Evolutionary conservation across 2,113 vertebrate genomes (phyloP).

Genomic region (Grantiella picta): DNA sequence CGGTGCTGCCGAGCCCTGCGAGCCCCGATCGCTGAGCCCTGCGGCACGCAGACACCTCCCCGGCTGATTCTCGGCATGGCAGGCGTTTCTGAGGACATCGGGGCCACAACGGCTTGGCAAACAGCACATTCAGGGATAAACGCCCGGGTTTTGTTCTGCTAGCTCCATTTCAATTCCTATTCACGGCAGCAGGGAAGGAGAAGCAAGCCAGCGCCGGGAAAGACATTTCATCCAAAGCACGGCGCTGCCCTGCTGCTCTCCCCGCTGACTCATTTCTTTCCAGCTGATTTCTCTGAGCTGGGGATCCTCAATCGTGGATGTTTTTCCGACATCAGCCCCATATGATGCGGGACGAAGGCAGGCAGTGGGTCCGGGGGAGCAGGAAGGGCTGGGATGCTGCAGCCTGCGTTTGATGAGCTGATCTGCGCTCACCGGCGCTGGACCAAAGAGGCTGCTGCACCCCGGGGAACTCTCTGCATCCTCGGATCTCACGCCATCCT

Average conservation of each 20-base stretch:
- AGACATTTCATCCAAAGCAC: background rate
- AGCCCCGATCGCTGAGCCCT: background rate
- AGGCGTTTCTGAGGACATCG: fast-evolving
- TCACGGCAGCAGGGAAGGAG: background rate
- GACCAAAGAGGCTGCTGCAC: background rate
- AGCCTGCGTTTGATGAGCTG: background rate
- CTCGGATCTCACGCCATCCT: background rate
- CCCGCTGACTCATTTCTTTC: background rate
- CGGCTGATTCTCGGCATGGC: fast-evolving
- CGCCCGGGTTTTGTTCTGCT: fast-evolving
- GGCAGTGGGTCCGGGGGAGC: background rate
- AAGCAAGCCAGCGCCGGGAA: background rate
- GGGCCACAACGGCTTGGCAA: background rate
- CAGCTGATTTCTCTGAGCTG: background rate
- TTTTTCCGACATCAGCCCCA: background rate
- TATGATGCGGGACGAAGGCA: fast-evolving
- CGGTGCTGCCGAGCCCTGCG: background rate
- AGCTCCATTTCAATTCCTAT: background rate
- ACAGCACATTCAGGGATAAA: background rate
- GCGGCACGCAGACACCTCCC: background rate
- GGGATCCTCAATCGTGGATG: fast-evolving
- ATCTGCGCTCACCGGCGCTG: fast-evolving
- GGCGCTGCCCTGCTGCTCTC: background rate
- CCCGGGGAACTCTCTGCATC: background rate
- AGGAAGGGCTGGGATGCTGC: background rate